Conservation (phyloP, 2,888 invertebrate species). For the Tuta absoluta region DNA sequence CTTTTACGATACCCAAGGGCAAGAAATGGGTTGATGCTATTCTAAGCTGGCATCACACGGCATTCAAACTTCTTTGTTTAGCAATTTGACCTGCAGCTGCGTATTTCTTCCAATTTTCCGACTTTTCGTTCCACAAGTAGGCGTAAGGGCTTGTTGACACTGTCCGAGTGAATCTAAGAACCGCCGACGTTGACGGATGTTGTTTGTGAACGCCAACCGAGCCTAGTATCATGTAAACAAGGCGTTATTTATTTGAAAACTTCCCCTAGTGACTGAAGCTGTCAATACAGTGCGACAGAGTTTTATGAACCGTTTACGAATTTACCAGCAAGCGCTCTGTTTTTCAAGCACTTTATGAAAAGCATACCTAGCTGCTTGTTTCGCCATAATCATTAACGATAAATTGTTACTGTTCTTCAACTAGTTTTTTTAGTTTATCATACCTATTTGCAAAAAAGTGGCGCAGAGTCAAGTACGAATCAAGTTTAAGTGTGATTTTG, state of each 20-base stretch:
- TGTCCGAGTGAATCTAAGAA: constrained; percentile 10
- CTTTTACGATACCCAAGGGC: too few relatives aligned
- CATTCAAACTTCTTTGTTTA: too few relatives aligned
- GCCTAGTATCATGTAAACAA: constrained; percentile 13
- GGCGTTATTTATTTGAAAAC: constrained; percentile 12
- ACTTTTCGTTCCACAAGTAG: background rate
- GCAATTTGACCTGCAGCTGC: too few relatives aligned
- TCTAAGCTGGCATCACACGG: too few relatives aligned
- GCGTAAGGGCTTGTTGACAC: constrained; percentile 31
- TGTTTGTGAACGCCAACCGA: constrained; percentile 3
- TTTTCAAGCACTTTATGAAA: background rate
- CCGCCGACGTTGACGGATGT: constrained; percentile 6
- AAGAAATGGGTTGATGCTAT: too few relatives aligned
- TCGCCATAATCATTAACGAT: background rate
- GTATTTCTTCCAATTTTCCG: background rate
- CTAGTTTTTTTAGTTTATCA: too few relatives aligned
- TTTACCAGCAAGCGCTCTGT: background rate
- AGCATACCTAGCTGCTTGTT: background rate
- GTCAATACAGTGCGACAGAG: background rate
- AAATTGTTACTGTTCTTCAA: too few relatives aligned
- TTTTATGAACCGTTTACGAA: background rate
- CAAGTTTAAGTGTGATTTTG: too few relatives aligned
- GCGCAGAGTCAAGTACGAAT: too few relatives aligned
- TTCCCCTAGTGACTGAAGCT: background rate
- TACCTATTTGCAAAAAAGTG: too few relatives aligned